These are phyloP conservation scores for Oxyteleia sp. DNA, from an alignment of 2,888 invertebrate species.

Conservation along the genomic window DNA sequence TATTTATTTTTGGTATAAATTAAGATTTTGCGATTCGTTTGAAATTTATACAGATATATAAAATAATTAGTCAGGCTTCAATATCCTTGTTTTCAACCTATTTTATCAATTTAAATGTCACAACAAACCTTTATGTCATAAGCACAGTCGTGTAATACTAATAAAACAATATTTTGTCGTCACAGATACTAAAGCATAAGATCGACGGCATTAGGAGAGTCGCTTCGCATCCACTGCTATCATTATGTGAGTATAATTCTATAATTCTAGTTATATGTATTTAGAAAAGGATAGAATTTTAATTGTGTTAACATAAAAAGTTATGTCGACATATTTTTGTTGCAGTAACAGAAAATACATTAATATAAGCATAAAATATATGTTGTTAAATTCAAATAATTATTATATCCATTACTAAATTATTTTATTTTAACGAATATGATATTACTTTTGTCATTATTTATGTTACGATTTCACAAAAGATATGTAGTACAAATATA, in stretches of 20 bases:
- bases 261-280: too few species aligned
- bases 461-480: too few species aligned
- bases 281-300: too few species aligned
- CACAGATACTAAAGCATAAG: slow-evolving; percentile 97
- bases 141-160: slow-evolving; percentile 20
- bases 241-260: slow-evolving; percentile 94
- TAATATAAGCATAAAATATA: too few species aligned
- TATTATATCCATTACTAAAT: too few species aligned
- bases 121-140: slow-evolving; percentile 3
- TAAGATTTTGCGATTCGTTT: slow-evolving; percentile 17
- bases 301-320: too few species aligned
- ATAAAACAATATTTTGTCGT: slow-evolving; percentile 75
- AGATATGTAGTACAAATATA: too few species aligned
- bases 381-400: too few species aligned
- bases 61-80: neutral
- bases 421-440: too few species aligned
- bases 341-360: too few species aligned
- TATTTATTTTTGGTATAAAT: slow-evolving; percentile 2
- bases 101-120: slow-evolving; percentile 26
- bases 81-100: slow-evolving; percentile 23
- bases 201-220: slow-evolving; percentile 98
- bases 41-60: slow-evolving; percentile 26
- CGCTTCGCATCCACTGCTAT: slow-evolving; percentile 98
- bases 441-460: too few species aligned
- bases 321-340: too few species aligned